Evolutionary conservation across 2,797 vertebrate genomes (phyloP).

Genomic region (Knipowitschia caucasica): DNA sequence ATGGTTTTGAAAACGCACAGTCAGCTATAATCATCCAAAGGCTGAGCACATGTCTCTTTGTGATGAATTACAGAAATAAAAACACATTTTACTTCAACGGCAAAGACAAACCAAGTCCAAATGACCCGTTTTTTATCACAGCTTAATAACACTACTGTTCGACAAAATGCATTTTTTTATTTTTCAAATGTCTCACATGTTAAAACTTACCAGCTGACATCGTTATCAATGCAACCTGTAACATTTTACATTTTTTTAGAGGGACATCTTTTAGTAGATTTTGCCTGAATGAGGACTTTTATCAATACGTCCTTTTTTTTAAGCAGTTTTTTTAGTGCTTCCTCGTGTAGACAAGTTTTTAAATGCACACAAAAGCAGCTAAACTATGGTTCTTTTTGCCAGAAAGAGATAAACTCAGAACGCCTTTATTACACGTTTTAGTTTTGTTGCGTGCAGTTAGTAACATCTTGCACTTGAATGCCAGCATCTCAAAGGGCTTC

Average conservation of each 20-base stretch:
- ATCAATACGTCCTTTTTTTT: neutral
- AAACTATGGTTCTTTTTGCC: slow-evolving; percentile 1
- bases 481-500: slow-evolving; percentile 16
- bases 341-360: neutral
- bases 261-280: too few species aligned
- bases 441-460: slow-evolving; percentile 40
- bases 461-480: slow-evolving; percentile 47
- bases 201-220: neutral
- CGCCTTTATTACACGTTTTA: slow-evolving; percentile 5
- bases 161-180: too few species aligned
- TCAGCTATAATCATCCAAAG: too few species aligned
- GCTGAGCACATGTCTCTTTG: too few species aligned
- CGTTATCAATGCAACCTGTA: neutral
- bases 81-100: too few species aligned
- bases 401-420: slow-evolving; percentile 21
- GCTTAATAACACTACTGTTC: too few species aligned
- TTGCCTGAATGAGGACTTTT: too few species aligned
- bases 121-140: too few species aligned
- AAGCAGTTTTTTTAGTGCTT: neutral
- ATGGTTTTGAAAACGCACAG: too few species aligned
- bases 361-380: slow-evolving; percentile 5
- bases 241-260: neutral
- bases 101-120: too few species aligned
- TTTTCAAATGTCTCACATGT: too few species aligned
- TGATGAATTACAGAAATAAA: too few species aligned